A percentile compares a stretch with the other conserved stretches of the same genome.
Evolutionary conservation across 1,140 invertebrate genomes (phyloP).

Genomic region (Musca domestica): DNA sequence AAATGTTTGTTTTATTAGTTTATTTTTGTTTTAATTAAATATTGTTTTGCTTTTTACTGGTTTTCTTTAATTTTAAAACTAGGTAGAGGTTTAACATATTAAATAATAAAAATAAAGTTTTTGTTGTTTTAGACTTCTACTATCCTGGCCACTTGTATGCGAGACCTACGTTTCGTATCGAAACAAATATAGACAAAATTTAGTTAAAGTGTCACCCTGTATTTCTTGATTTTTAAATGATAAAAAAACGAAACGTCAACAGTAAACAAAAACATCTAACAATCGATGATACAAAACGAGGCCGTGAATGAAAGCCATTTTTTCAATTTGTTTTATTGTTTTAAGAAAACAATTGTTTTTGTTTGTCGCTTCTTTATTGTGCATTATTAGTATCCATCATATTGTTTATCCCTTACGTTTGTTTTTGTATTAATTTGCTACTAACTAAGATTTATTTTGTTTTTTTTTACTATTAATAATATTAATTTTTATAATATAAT

Average conservation of each 20-base stretch:
- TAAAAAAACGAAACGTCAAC: neutral
- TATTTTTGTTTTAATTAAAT: neutral
- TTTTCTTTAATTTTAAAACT: slow-evolving; percentile 17
- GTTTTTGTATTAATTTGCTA: slow-evolving; percentile 11
- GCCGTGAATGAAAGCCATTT: neutral
- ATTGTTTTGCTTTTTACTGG: neutral
- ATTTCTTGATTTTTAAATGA: too few species aligned
- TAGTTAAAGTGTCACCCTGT: too few species aligned
- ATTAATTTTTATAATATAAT: neutral
- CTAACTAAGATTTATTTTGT: slow-evolving; percentile 15
- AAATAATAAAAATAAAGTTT: slow-evolving; percentile 6
- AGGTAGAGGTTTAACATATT: slow-evolving; percentile 8
- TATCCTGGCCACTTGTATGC: too few species aligned
- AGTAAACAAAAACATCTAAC: neutral
- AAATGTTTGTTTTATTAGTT: slow-evolving; percentile 3
- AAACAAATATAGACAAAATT: too few species aligned
- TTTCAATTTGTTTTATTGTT: neutral
- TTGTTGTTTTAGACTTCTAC: neutral
- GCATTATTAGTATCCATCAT: too few species aligned
- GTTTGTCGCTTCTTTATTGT: neutral
- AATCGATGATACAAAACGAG: neutral
- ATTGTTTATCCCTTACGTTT: neutral
- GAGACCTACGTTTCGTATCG: too few species aligned
- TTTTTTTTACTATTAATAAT: neutral
- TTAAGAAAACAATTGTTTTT: neutral